Conservation (phyloP, 2,797 vertebrate genomes). For the Sciurus carolinensis region DNA sequence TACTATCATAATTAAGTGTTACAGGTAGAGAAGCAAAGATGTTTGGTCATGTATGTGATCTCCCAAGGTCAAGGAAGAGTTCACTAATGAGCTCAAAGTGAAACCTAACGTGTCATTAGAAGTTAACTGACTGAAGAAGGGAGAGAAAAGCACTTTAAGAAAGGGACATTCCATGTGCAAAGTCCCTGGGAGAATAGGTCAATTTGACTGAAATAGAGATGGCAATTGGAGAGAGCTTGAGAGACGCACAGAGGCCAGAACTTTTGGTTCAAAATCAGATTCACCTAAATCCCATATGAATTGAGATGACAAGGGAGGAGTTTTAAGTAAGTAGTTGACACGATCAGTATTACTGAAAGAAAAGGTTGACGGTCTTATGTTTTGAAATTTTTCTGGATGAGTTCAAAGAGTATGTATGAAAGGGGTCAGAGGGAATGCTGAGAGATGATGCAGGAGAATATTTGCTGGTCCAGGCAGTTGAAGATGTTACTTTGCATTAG, state of each 20-base stretch:
- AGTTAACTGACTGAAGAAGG: neutral
- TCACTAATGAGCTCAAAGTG: neutral
- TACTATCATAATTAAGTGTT: neutral
- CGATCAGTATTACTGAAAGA: neutral
- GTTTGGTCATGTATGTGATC: too few relatives aligned
- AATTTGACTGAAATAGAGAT: rapidly evolving
- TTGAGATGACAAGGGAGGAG: neutral
- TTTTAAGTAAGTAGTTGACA: neutral
- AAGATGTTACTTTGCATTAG: neutral
- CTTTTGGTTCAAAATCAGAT: neutral
- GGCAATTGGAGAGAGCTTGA: neutral
- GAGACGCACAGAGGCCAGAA: neutral
- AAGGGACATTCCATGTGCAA: neutral
- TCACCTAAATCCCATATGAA: neutral
- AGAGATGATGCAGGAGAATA: too few relatives aligned
- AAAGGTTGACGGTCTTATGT: neutral
- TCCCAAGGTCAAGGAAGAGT: neutral
- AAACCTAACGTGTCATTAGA: neutral
- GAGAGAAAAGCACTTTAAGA: neutral
- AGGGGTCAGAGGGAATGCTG: rapidly evolving
- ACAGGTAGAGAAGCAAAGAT: neutral
- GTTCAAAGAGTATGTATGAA: neutral
- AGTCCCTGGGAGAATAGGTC: neutral
- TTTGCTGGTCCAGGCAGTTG: neutral
- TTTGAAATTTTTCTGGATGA: neutral